Evolutionary conservation across 1,140 invertebrate species (phyloP).

Genomic region (Neotoxoptera formosana): DNA sequence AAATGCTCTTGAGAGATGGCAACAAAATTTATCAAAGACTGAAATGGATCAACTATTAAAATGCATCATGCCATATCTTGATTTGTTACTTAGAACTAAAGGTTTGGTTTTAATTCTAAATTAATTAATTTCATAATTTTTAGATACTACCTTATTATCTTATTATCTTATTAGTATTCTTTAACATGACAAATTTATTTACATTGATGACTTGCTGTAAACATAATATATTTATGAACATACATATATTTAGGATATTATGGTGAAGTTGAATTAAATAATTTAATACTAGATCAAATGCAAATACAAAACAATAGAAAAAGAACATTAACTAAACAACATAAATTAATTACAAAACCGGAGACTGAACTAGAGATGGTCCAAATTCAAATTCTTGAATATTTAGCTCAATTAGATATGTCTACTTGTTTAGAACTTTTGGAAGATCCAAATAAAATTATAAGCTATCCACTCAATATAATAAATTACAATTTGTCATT

Average conservation of each 20-base stretch:
- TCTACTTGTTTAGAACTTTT: conserved; percentile 25
- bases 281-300: background rate
- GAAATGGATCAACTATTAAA: conserved; percentile 40
- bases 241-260: conserved; percentile 9
- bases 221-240: background rate
- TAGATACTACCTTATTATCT: background rate
- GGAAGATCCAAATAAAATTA: background rate
- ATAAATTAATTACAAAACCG: conserved; percentile 18
- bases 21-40: conserved; percentile 14
- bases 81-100: conserved; percentile 26
- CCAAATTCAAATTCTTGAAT: conserved; percentile 13
- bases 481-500: conserved; percentile 32
- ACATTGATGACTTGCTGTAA: background rate
- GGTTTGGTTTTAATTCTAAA: conserved; percentile 12
- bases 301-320: background rate
- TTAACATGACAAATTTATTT: background rate
- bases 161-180: background rate
- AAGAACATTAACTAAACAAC: background rate
- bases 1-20: conserved; percentile 10
- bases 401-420: conserved; percentile 9
- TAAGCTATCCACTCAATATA: background rate
- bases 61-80: conserved; percentile 24
- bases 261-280: conserved; percentile 20
- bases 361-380: conserved; percentile 37
- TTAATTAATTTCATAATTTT: background rate